A percentile compares a stretch with the other conserved stretches of the same genome.
These are phyloP conservation scores for Plebejus melissa DNA, from an alignment of 2,888 invertebrate genomes.

Conservation along the genomic window DNA sequence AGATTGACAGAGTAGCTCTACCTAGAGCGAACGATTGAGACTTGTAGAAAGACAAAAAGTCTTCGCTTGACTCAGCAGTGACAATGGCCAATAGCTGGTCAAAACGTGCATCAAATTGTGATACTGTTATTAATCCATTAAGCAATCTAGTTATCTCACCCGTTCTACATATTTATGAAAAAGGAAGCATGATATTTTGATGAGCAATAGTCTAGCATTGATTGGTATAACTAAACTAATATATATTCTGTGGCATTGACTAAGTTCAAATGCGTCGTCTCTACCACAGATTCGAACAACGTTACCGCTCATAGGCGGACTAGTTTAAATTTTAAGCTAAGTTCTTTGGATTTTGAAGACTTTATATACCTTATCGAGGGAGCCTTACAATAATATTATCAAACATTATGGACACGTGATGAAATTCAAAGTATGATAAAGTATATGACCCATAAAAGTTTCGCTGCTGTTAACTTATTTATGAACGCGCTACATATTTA, in stretches of 20 bases:
- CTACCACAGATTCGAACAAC: neutral
- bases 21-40: no score
- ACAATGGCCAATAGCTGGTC: no score
- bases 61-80: no score
- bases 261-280: neutral
- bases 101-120: no score
- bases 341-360: neutral
- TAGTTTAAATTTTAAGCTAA: neutral
- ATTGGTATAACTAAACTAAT: neutral
- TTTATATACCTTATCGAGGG: slow-evolving; percentile 29
- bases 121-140: no score
- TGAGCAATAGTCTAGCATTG: neutral
- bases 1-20: no score
- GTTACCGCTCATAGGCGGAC: neutral
- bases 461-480: slow-evolving; percentile 75
- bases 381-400: slow-evolving; percentile 52
- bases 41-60: no score
- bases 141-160: no score
- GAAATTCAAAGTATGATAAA: slow-evolving; percentile 74
- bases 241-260: no score
- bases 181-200: no score
- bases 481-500: slow-evolving; percentile 69
- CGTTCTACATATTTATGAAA: no score
- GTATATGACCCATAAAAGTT: slow-evolving; percentile 72
- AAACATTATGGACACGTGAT: slow-evolving; percentile 60